Evolutionary conservation across 1,140 invertebrate genomes (phyloP).

Genomic region (Xylocopa sonorina): DNA sequence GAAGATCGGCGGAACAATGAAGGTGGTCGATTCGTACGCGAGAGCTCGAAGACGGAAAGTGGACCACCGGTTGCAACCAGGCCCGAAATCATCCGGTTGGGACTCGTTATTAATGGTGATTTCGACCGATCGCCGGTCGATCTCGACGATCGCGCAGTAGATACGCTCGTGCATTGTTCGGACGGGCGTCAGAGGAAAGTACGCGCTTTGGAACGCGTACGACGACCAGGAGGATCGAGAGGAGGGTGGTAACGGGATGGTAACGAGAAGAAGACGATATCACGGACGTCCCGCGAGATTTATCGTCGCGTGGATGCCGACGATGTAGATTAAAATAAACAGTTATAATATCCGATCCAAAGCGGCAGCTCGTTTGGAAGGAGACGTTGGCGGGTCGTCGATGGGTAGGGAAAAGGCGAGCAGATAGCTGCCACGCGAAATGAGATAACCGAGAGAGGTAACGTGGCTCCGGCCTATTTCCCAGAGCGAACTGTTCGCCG

Average conservation of each 20-base stretch:
- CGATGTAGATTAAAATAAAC: slow-evolving; percentile 65
- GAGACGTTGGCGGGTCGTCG: neutral
- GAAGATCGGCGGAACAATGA: neutral
- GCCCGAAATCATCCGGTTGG: slow-evolving; percentile 22
- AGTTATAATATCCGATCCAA: slow-evolving; percentile 58
- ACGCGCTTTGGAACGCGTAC: slow-evolving; percentile 23
- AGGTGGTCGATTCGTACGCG: neutral
- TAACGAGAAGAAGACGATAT: neutral
- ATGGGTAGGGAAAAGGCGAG: slow-evolving; percentile 19
- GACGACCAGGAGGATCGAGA: neutral
- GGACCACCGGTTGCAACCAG: neutral
- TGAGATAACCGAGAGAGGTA: slow-evolving; percentile 45
- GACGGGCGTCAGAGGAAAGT: slow-evolving; percentile 35
- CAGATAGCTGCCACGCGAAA: slow-evolving; percentile 36
- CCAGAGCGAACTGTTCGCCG: slow-evolving; percentile 22
- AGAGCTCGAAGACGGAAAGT: neutral
- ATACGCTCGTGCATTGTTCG: slow-evolving; percentile 45
- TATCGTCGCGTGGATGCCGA: slow-evolving; percentile 61
- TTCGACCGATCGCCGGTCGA: slow-evolving; percentile 18
- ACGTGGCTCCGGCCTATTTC: slow-evolving; percentile 55
- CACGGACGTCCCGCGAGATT: slow-evolving; percentile 53
- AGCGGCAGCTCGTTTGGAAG: neutral
- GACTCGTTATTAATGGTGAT: slow-evolving; percentile 49
- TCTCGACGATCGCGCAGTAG: slow-evolving; percentile 29
- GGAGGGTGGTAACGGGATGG: neutral